Evolutionary conservation across 2,113 vertebrate genomes (phyloP).

Genomic region (Toxotes chatareus): DNA sequence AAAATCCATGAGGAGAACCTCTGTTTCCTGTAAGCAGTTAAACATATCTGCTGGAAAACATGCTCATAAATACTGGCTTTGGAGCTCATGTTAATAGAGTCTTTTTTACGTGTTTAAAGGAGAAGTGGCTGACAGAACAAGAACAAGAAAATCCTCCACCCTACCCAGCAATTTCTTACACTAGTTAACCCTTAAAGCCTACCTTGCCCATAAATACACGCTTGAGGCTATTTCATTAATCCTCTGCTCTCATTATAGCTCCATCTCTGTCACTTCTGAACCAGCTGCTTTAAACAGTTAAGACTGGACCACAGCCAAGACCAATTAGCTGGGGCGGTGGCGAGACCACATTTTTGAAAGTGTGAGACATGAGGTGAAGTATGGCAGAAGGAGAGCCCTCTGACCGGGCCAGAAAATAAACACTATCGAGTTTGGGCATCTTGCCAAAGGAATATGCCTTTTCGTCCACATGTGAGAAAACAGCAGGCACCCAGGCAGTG

Average conservation of each 20-base stretch:
- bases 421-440: conserved; percentile 50
- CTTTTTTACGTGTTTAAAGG: neutral
- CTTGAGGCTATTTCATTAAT: conserved; percentile 40
- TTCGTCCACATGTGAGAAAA: conserved; percentile 19
- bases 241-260: conserved; percentile 40
- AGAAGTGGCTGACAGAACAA: neutral
- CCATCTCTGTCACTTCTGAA: conserved; percentile 18
- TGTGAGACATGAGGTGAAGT: conserved; percentile 32
- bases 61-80: neutral
- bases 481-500: neutral
- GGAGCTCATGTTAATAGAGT: neutral
- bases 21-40: conserved; percentile 20
- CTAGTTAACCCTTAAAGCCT: conserved; percentile 17
- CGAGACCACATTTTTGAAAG: conserved; percentile 35
- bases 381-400: conserved; percentile 51
- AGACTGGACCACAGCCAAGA: conserved; percentile 74
- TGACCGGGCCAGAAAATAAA: conserved; percentile 47
- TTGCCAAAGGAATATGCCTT: conserved; percentile 67
- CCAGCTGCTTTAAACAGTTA: conserved; percentile 22
- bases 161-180: neutral
- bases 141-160: neutral
- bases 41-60: conserved; percentile 33
- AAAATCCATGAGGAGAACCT: conserved; percentile 2
- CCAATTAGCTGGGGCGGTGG: conserved; percentile 50
- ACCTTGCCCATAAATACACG: conserved; percentile 23